Percentiles rank a stretch among this genome's conserved stretches.
Conservation (phyloP, 2,888 invertebrate genomes). For the Harpagoxenus sublaevis region DNA sequence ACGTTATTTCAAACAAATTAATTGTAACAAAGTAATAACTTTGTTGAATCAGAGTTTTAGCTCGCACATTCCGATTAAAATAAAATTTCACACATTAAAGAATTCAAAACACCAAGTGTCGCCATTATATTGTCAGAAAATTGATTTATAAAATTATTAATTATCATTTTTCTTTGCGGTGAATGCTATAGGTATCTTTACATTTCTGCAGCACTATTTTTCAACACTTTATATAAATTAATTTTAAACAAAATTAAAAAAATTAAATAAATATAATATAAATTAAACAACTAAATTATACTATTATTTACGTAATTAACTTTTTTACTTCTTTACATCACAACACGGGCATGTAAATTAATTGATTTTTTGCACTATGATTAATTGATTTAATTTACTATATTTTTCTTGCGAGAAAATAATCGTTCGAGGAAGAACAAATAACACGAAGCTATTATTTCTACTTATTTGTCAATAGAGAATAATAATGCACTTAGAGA, state of each 20-base stretch:
- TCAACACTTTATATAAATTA: not conserved
- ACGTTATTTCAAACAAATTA: no score
- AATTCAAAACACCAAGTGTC: not conserved
- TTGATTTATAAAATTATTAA: not conserved
- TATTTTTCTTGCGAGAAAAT: not conserved
- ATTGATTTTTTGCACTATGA: not conserved
- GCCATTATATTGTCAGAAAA: not conserved
- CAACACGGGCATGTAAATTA: not conserved
- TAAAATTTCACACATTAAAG: not conserved
- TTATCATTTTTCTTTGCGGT: not conserved
- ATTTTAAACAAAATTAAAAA: not conserved
- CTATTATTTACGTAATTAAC: not conserved
- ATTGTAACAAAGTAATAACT: not conserved
- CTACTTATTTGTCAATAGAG: not conserved
- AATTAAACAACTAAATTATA: not conserved
- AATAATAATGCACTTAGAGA: not conserved
- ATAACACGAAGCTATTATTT: not conserved
- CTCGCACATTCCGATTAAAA: not conserved
- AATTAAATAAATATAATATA: not conserved
- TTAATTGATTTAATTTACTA: not conserved
- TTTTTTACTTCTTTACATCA: not conserved
- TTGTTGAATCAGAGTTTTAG: not conserved
- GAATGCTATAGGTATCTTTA: not conserved
- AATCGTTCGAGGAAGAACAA: not conserved
- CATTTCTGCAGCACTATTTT: not conserved